phyloP scores from a whole-genome alignment of 1,140 invertebrate genomes.

The Macrosteles quadrilineatus region DNA sequence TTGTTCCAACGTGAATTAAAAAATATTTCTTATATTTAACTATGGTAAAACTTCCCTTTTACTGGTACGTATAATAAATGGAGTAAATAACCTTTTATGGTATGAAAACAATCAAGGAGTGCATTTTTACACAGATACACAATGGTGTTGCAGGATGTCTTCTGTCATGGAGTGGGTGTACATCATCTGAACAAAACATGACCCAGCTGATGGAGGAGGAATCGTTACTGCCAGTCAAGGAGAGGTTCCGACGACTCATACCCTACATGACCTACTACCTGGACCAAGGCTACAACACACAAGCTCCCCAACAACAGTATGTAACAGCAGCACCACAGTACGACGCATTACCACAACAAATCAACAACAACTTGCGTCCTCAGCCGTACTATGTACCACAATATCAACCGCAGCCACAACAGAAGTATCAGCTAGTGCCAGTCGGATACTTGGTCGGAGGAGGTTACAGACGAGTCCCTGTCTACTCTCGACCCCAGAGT shows the following conservation, averaged over 20 bases:
- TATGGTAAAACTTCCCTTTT: too few relatives aligned
- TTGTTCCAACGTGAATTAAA: too few relatives aligned
- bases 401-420: constrained; percentile 1
- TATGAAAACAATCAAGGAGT: too few relatives aligned
- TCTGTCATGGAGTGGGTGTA: background rate
- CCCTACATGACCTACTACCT: constrained; percentile 81
- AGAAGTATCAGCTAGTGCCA: constrained; percentile 2
- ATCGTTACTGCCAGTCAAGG: constrained; percentile 47
- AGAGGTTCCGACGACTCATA: constrained; percentile 71
- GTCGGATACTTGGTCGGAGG: constrained; percentile 7
- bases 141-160: constrained; percentile 10
- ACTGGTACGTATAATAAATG: too few relatives aligned
- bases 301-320: constrained; percentile 25
- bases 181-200: background rate
- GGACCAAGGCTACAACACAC: constrained; percentile 51
- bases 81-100: too few relatives aligned
- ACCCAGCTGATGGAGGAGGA: constrained; percentile 19
- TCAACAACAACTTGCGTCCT: background rate
- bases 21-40: too few relatives aligned
- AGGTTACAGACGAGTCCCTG: constrained; percentile 8
- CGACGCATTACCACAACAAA: background rate
- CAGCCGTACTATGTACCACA: background rate
- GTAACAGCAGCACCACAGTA: background rate
- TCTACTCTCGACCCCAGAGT: constrained; percentile 10
- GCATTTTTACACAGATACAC: too few relatives aligned